These are phyloP conservation scores for Idaea biselata DNA, from an alignment of 2,888 invertebrate genomes.

Conservation along the genomic window DNA sequence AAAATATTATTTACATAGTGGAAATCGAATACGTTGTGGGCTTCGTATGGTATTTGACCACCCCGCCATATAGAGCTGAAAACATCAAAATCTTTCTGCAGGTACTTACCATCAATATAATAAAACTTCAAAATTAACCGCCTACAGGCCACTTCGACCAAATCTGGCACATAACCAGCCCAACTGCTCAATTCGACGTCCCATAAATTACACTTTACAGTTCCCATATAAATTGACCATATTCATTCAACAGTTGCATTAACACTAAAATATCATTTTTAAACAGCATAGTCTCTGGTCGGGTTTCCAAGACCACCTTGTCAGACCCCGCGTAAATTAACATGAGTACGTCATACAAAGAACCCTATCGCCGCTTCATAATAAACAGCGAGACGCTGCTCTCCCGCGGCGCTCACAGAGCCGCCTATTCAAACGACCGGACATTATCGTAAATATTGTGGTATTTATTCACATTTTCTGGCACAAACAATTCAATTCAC, in stretches of 20 bases:
- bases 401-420: conserved; percentile 62
- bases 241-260: conserved; percentile 56
- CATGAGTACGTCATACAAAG: conserved; percentile 73
- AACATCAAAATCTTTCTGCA: too few species aligned
- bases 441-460: conserved; percentile 80
- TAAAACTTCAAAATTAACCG: conserved; percentile 23
- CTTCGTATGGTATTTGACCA: too few species aligned
- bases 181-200: conserved; percentile 19
- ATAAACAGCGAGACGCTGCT: conserved; percentile 53
- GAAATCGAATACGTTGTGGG: too few species aligned
- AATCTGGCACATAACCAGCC: conserved; percentile 22
- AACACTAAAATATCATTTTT: conserved; percentile 75
- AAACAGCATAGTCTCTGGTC: conserved; percentile 38
- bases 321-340: conserved; percentile 65
- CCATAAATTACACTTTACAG: conserved; percentile 40
- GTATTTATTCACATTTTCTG: conserved; percentile 76
- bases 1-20: too few species aligned
- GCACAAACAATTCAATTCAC: conserved; percentile 80
- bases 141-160: background rate
- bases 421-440: conserved; percentile 67
- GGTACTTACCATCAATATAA: conserved; percentile 20
- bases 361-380: conserved; percentile 73
- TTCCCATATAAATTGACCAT: conserved; percentile 52
- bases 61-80: too few species aligned
- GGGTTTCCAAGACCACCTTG: conserved; percentile 68